These are phyloP conservation scores for Drosophila lacteicornis DNA, from an alignment of 1,140 invertebrate genomes.

Conservation along the genomic window DNA sequence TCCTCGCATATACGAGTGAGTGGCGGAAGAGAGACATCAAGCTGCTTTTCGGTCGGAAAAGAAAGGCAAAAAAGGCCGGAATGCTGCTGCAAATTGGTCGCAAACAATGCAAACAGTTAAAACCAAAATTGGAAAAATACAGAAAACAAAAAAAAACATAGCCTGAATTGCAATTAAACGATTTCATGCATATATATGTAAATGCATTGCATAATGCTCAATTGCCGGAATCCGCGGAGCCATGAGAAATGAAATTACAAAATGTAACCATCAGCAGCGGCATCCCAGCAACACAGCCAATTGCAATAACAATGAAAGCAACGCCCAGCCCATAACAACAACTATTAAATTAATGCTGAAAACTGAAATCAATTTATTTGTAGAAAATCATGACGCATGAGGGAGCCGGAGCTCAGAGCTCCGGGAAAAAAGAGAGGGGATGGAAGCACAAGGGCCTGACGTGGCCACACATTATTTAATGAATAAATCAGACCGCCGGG, in stretches of 20 bases:
- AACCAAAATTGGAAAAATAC: slow-evolving; percentile 32
- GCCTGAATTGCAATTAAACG: slow-evolving; percentile 60
- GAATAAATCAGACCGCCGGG: slow-evolving; percentile 50
- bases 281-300: slow-evolving; percentile 20
- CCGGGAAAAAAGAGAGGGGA: background rate
- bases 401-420: slow-evolving; percentile 1
- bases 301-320: slow-evolving; percentile 59
- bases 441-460: background rate
- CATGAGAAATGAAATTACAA: slow-evolving; percentile 62
- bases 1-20: background rate
- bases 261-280: slow-evolving; percentile 51
- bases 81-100: slow-evolving; percentile 44
- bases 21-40: background rate
- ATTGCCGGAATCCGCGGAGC: slow-evolving; percentile 48
- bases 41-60: slow-evolving; percentile 3
- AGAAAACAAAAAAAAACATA: slow-evolving; percentile 5
- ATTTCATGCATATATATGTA: slow-evolving; percentile 53
- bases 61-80: slow-evolving; percentile 12
- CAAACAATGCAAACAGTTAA: slow-evolving; percentile 51
- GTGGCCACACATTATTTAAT: slow-evolving; percentile 49
- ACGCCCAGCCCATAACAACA: slow-evolving; percentile 50
- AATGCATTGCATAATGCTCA: slow-evolving; percentile 52
- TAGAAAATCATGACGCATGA: slow-evolving; percentile 57
- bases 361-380: slow-evolving; percentile 67
- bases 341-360: slow-evolving; percentile 66